A percentile compares a stretch with the other conserved stretches of the same genome.
phyloP scores from a whole-genome alignment of 2,797 vertebrate species.

The Enteromius radiatus region DNA sequence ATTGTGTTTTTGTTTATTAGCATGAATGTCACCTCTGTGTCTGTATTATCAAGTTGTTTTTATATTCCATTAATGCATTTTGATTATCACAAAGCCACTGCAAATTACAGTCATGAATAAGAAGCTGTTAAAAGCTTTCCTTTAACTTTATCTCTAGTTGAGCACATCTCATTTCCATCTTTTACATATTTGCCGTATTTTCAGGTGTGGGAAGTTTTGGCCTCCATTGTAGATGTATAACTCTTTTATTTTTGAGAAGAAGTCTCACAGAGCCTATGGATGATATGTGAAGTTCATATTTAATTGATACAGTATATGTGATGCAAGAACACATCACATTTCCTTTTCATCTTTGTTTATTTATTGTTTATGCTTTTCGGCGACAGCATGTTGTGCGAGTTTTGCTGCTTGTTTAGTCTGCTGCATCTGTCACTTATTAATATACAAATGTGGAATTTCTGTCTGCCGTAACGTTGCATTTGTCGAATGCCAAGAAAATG shows the following conservation, averaged over 20 bases:
- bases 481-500: constrained; percentile 30
- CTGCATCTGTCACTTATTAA: constrained; percentile 11
- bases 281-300: neutral
- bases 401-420: constrained; percentile 17
- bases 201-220: neutral
- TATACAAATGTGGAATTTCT: neutral
- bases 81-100: neutral
- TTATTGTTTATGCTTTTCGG: constrained; percentile 11
- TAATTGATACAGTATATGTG: constrained; percentile 5
- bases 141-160: neutral
- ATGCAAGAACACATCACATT: neutral
- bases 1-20: constrained; percentile 4
- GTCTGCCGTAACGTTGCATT: neutral
- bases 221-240: neutral
- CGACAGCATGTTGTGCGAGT: neutral
- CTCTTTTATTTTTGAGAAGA: neutral
- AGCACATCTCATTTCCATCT: neutral
- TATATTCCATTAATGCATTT: neutral
- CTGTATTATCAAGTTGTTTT: neutral
- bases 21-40: neutral
- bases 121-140: neutral
- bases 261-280: neutral
- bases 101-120: neutral
- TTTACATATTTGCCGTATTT: neutral
- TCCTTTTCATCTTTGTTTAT: constrained; percentile 22